Evolutionary conservation across 1,140 invertebrate genomes (phyloP), one percentile per base, ranked within the genome.

Genomic region (Mercenaria mercenaria): DNA sequence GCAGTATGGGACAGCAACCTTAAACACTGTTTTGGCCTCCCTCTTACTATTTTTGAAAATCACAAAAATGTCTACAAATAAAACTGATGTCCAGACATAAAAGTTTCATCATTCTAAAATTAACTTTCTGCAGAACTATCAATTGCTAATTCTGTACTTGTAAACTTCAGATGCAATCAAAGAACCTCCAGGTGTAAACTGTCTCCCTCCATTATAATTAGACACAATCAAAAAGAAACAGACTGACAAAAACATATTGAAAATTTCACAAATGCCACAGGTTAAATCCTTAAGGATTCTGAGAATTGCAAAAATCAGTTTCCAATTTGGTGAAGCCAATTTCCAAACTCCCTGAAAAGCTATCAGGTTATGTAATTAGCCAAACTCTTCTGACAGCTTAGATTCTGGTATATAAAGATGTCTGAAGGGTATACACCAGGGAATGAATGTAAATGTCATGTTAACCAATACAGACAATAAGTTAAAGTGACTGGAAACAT

Each of bases 191-290:
- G 59, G 59, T 64, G 59, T 64, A 64, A 64, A 64, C 59, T 64
- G 59, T 64, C 59, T n/a, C 26, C 8, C n/a, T n/a, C n/a, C 59
- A 64, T 64, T 64, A 29, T 64, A 64, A 64, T 64, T 64, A 64
- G 59, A 6, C n/a, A 29, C 59, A 64, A 64, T 29, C 59, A 29
- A 8, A 8, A 29, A 29, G 59, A 26, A 64, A n/a, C 59, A 64
- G 59, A 64, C 59, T 8, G n/a, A 29, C 59, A 29, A 64, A 64
- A 64, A 64, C 59, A 64, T 64, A 64, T 29, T 64, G 59, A 29
- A 64, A 64, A 64, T 64, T 64, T 64, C 59, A 64, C 59, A 64
- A 64, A 64, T 64, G 59, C 59, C 59, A 64, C 26, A 29, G n/a
- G 59, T 64, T 29, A 64, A 64, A 64, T 64, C 59, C 59, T 64